Base-by-base conservation (phyloP, 2,113 vertebrate genomes). In the Microtus montanus region DNA sequence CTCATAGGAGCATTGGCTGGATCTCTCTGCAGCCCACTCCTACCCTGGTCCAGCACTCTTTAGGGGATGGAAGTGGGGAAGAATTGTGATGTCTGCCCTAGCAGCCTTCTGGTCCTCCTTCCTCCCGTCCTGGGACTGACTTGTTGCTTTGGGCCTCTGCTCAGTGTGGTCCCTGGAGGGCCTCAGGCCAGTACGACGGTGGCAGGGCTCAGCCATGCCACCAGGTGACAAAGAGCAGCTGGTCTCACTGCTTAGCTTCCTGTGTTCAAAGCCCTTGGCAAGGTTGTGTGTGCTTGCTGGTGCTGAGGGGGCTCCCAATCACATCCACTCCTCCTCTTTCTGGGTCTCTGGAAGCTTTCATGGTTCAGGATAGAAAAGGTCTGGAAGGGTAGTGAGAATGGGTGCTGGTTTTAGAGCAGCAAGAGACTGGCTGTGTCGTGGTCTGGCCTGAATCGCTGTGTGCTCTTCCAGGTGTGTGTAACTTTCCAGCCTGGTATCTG, bases 61-160 rank as follows among this genome's bases (percentile, higher is more conserved):
- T 49, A n/a, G 64, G 61, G 24, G 7, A 3, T 0, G 0, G 4
- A 61, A n/a, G 24, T 85, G 49, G 75, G 52, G 33, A 91, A 91
- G 38, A n/a, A 38, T 1, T 3, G 28, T 0, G 3, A 5, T 14
- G 7, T 41, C 63, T 15, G 7, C 15, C 47, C 41, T 1, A n/a
- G 22, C 7, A 63, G 64, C 86, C 80, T 88, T 86, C 14, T 10
- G 10, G 14, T 20, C 82, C 61, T 4, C 3, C 33, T 75, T 80
- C 77, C 73, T n/a, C 63, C 14, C 9, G 47, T 92, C 28, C 44
- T 11, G 44, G 75, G 64, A 54, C 12, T 10, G n/a, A 77, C 49
- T 35, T 30, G 70, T 87, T 74, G 68, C 70, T 92, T 63, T 84
- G 44, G 61, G n/a, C 4, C 58, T 49, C 54, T 61, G 49, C 41